Evolutionary conservation across 2,888 invertebrate genomes (phyloP), one percentile per base, ranked within the genome.

Genomic region (Drosophila birchii): DNA sequence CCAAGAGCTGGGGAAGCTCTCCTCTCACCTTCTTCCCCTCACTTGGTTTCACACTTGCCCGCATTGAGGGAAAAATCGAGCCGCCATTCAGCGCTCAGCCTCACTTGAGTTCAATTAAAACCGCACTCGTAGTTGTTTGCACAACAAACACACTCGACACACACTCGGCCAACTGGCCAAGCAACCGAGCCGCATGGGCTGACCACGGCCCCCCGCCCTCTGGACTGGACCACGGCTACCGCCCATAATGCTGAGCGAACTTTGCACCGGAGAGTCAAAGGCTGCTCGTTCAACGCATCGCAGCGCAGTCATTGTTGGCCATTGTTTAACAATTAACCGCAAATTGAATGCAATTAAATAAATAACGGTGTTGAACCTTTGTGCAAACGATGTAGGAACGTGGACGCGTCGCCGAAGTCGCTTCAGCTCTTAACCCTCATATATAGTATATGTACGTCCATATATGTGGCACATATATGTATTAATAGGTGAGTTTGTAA

Each of bases 261-360:
- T 60, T 54, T 75, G 55, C 32, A 45, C 68, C 23, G n/a, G 36
- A 23, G 53, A 57, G 58, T 74, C 60, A 76, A 76, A 60, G 77
- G 71, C 54, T 18, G 26, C 51, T 18, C 51, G 51, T 20, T 20
- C 51, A 51, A 51, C 51, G 51, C 51, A 51, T 51, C 51, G 51
- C 51, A 26, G 55, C 34, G 76, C 51, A 63, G 72, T 72, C 68
- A 67, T 58, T 71, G 83, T 66, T 57, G 76, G 62, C 64, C 76
- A 89, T 87, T 89, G 89, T 87, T 90, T 87, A 90, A 90, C 87
- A 89, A 90, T 87, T 89, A 90, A 89, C 87, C 87, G 83, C 87
- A 89, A 87, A 87, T 88, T 89, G 87, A 80, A 90, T 88, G 88
- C 90, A 87, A 87, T 87, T 89, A 87, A 87, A 87, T 90, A 89